Evolutionary conservation across 2,888 invertebrate species (phyloP).

Genomic region (Thera obeliscata): DNA sequence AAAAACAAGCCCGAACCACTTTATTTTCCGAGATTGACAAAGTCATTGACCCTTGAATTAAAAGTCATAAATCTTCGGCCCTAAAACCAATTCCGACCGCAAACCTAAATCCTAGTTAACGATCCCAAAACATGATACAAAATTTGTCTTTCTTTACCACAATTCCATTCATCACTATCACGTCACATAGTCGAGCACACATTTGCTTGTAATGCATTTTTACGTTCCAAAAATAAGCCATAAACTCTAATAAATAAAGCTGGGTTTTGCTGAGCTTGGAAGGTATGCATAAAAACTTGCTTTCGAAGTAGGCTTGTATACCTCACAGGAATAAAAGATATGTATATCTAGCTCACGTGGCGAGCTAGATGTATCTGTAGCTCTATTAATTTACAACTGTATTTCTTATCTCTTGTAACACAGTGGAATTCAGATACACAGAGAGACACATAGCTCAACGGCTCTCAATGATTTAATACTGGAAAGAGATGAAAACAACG

Average conservation of each 20-base stretch:
- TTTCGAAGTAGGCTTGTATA: conserved; percentile 20
- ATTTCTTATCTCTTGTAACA: no score
- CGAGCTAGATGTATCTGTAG: no score
- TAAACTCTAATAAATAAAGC: background rate
- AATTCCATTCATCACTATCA: conserved; percentile 62
- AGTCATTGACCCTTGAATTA: conserved; percentile 27
- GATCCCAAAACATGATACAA: conserved; percentile 64
- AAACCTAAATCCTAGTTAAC: conserved; percentile 59
- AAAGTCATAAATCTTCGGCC: conserved; percentile 37
- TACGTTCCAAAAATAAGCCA: background rate
- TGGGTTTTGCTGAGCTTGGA: background rate
- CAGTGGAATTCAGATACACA: no score
- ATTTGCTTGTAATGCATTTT: conserved; percentile 5
- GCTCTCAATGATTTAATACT: no score
- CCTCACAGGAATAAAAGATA: no score
- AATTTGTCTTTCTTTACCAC: conserved; percentile 66
- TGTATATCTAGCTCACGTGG: no score
- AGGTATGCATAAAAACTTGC: conserved; percentile 38
- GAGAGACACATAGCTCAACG: no score
- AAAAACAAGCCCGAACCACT: background rate
- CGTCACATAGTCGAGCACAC: conserved; percentile 39
- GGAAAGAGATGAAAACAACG: no score
- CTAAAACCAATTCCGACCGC: conserved; percentile 42
- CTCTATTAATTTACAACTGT: no score
- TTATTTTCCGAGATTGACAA: background rate